Base-by-base conservation (phyloP, 2,797 vertebrate species). In the Enteromius viviparus region DNA sequence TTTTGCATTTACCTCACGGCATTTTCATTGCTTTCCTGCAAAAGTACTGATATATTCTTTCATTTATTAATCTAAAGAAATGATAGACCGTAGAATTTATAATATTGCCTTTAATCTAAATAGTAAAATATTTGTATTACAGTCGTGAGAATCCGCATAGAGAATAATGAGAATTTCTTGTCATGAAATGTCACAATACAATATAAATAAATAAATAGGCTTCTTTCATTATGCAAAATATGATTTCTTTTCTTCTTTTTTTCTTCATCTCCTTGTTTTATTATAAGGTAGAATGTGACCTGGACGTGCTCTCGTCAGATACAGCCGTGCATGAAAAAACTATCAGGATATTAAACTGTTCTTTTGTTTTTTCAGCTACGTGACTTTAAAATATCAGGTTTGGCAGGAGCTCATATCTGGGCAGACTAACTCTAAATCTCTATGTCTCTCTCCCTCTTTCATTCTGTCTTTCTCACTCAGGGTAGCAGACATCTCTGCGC, bases 381-480 rank as follows among this genome's bases (percentile, higher is more conserved):
- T 81, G 70, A 74, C 80, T 55, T 76, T 76, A 75, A 75, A 82
- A 82, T 82, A 75, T 82, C 47, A 55, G 58, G 60, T 82, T 76
- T 82, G 80, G 47, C 80, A 76, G 80, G 34, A 66, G 60, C 60
- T 82, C 70, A 82, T 66, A 82, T 82, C 71, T 82, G 60, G 32
- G 58, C 47, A 75, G 60, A 81, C 72, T 76, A 40, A 60, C 79
- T 72, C 69, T 71, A 34, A 49, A 72, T 81, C 80, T 64, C 79
- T 74, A 40, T 47, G n/a, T 45, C 62, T 76, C 32, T 66, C 71
- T 66, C 70, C 45, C 42, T 72, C 66, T 65, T 51, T 78, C 64
- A 32, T 53, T 69, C 49, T 83, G 65, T 49, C 72, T 76, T 75
- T 69, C 74, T 77, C 81, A 83, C 74, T 76, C 64, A 58, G 17